Percentiles rank a stretch among this genome's conserved stretches.
Evolutionary conservation across 2,888 invertebrate species (phyloP).

Genomic region (Caenorhabditis sp.): DNA sequence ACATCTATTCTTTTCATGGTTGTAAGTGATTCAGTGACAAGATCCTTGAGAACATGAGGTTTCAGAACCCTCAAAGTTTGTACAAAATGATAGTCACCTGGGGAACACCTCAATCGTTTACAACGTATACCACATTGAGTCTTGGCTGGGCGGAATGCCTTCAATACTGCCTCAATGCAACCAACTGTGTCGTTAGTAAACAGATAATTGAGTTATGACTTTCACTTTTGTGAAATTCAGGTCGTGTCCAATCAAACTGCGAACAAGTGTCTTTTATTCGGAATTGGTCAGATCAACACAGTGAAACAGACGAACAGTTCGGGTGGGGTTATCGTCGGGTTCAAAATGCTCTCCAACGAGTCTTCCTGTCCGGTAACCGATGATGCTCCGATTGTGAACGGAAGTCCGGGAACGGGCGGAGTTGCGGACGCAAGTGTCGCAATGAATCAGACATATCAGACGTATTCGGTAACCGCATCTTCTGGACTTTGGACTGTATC

Average conservation of each 20-base stretch:
- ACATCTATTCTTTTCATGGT: neutral
- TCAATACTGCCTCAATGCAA: neutral
- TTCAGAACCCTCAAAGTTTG: conserved; percentile 3
- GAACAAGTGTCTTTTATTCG: neutral
- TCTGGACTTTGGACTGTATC: neutral
- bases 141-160: conserved; percentile 3
- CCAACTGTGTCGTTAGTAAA: neutral
- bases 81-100: conserved; percentile 10
- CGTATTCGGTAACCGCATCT: neutral
- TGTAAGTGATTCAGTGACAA: neutral
- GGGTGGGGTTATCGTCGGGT: neutral
- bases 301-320: neutral
- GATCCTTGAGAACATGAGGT: no score
- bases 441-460: neutral
- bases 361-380: neutral
- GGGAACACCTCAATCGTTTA: neutral
- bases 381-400: neutral
- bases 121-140: neutral
- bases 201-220: no score
- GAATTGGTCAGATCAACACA: neutral
- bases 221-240: neutral
- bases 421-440: neutral
- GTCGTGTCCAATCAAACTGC: conserved; percentile 10
- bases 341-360: conserved; percentile 3
- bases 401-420: conserved; percentile 4